Conservation (phyloP, 2,797 vertebrate species). For the Phrynocephalus forsythii region DNA sequence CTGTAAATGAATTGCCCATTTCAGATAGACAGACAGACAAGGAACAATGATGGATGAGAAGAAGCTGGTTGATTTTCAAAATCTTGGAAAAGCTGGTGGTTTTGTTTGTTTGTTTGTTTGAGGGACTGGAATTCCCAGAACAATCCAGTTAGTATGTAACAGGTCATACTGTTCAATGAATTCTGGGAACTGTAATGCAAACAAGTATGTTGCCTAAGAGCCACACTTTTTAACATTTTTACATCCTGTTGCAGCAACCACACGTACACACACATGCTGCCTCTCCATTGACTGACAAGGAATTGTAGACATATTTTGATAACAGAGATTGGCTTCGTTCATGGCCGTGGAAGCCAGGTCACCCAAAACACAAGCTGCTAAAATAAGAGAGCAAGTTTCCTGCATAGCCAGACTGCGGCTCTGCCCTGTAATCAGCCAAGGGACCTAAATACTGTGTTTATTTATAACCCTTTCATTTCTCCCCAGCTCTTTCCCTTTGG, state of each 20-base stretch:
- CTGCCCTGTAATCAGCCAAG: constrained; percentile 63
- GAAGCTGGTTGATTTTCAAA: neutral
- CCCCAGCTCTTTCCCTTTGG: constrained; percentile 30
- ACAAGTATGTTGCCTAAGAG: too few species aligned
- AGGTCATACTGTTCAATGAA: too few species aligned
- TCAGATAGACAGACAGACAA: neutral
- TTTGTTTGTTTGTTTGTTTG: too few species aligned
- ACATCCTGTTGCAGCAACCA: neutral
- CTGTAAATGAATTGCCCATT: neutral
- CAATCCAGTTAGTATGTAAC: too few species aligned
- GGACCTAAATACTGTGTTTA: constrained; percentile 44
- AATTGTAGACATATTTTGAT: constrained; percentile 1
- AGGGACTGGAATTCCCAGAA: too few species aligned
- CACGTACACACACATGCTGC: neutral
- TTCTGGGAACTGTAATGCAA: too few species aligned
- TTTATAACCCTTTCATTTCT: constrained; percentile 55
- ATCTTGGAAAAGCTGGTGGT: too few species aligned
- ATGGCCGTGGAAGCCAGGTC: constrained; percentile 36
- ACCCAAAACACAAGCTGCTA: constrained; percentile 45
- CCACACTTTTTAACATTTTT: neutral
- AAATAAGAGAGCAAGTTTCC: constrained; percentile 59
- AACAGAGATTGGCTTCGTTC: constrained; percentile 35
- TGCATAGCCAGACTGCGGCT: constrained; percentile 50
- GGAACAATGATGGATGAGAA: neutral
- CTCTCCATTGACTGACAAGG: neutral